These are phyloP conservation scores for Troides helena DNA, from an alignment of 2,888 invertebrate genomes.

Conservation along the genomic window DNA sequence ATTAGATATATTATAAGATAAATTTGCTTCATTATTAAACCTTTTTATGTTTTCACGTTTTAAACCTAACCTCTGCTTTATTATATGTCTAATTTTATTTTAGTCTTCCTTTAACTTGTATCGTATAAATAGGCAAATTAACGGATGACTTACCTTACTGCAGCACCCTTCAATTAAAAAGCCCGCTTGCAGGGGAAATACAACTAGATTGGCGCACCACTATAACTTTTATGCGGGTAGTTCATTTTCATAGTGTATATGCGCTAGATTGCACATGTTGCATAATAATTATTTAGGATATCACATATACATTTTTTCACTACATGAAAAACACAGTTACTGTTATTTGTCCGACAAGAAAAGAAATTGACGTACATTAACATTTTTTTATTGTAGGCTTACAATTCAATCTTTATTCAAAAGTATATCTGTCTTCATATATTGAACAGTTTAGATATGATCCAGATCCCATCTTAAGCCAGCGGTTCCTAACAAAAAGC, in stretches of 20 bases:
- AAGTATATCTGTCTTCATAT: background rate
- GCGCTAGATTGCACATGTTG: conserved; percentile 1
- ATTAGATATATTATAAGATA: no score
- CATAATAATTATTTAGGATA: background rate
- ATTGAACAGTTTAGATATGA: no score
- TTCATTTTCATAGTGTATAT: conserved; percentile 40
- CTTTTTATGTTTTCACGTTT: no score
- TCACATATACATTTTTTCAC: background rate
- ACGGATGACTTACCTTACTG: conserved; percentile 28
- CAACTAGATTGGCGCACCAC: conserved; percentile 69
- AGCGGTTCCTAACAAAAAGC: no score
- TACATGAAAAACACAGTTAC: no score
- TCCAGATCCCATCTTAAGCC: no score
- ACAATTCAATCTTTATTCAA: background rate
- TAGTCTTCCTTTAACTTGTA: conserved; percentile 30
- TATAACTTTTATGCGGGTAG: conserved; percentile 72
- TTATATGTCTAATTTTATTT: background rate
- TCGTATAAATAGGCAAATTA: conserved; percentile 35
- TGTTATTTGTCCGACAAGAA: no score
- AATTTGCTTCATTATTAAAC: no score
- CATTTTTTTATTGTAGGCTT: background rate
- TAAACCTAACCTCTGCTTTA: no score
- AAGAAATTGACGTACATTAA: background rate
- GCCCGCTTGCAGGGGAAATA: conserved; percentile 57
- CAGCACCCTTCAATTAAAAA: conserved; percentile 65